Conservation (phyloP, 1,140 invertebrate genomes). For the Bicyclus anynana region DNA sequence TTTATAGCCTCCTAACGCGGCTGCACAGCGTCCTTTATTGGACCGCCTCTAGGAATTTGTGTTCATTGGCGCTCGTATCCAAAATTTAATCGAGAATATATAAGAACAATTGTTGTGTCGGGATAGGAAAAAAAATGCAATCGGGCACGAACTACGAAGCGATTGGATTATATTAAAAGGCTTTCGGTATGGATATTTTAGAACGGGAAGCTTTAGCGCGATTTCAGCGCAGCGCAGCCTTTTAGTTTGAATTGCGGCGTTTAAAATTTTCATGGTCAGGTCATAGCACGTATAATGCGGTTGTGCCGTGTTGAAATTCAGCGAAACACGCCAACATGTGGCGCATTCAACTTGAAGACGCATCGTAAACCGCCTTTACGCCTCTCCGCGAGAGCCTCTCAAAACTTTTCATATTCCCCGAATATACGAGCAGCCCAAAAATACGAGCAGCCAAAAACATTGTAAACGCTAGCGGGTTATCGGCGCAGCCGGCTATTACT, state of each 20-base stretch:
- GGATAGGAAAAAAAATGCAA: constrained; percentile 52
- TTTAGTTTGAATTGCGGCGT: constrained; percentile 61
- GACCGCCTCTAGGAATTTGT: constrained; percentile 75
- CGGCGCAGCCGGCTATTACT: constrained; percentile 49
- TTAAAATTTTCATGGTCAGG: constrained; percentile 75
- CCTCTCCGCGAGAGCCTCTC: constrained; percentile 66
- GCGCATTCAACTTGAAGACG: constrained; percentile 70
- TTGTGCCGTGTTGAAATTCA: constrained; percentile 60
- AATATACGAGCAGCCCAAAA: constrained; percentile 72
- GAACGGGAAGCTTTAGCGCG: constrained; percentile 30
- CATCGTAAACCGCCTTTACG: constrained; percentile 75
- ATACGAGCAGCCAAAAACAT: constrained; percentile 75
- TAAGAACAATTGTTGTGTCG: constrained; percentile 64
- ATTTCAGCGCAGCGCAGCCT: constrained; percentile 34
- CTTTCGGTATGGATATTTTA: constrained; percentile 41
- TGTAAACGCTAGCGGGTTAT: constrained; percentile 70
- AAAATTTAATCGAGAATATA: constrained; percentile 75
- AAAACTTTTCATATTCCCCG: constrained; percentile 76
- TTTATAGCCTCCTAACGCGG: constrained; percentile 76
- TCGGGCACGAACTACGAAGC: constrained; percentile 34
- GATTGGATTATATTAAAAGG: constrained; percentile 41
- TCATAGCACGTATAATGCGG: constrained; percentile 66
- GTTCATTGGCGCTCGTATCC: constrained; percentile 73
- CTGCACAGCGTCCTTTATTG: constrained; percentile 75
- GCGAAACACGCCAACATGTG: constrained; percentile 63